Percentiles rank a stretch among this genome's conserved stretches.
Conservation (phyloP, 2,113 vertebrate species). For the Poicephalus gulielmi region DNA sequence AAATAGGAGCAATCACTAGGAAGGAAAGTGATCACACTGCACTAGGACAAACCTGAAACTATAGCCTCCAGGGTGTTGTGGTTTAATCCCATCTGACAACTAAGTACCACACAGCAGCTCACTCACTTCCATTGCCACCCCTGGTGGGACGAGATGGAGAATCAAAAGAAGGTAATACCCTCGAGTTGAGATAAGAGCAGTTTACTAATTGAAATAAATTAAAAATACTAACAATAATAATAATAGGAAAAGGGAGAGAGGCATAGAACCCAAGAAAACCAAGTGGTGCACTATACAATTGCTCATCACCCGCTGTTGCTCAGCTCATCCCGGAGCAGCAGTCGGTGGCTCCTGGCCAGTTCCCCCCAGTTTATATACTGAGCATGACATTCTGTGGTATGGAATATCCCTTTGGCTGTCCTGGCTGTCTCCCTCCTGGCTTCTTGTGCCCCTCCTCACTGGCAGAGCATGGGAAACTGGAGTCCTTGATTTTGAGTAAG, state of each 20-base stretch:
- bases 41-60: background rate
- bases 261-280: background rate
- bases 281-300: background rate
- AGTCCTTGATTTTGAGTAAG: background rate
- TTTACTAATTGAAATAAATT: background rate
- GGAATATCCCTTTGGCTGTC: background rate
- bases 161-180: background rate
- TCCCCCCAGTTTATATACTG: background rate
- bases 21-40: background rate
- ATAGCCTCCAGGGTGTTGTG: background rate
- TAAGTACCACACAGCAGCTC: background rate
- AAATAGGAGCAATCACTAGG: accelerated
- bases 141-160: background rate
- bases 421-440: background rate
- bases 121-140: background rate
- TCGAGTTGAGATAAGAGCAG: background rate
- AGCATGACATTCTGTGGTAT: background rate
- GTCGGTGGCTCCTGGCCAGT: background rate
- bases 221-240: background rate
- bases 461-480: background rate
- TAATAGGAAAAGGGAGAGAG: background rate
- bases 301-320: background rate
- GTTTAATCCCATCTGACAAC: background rate
- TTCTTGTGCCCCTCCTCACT: background rate
- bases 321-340: background rate